Conservation (phyloP, 2,797 vertebrate genomes). For the Pygocentrus nattereri region DNA sequence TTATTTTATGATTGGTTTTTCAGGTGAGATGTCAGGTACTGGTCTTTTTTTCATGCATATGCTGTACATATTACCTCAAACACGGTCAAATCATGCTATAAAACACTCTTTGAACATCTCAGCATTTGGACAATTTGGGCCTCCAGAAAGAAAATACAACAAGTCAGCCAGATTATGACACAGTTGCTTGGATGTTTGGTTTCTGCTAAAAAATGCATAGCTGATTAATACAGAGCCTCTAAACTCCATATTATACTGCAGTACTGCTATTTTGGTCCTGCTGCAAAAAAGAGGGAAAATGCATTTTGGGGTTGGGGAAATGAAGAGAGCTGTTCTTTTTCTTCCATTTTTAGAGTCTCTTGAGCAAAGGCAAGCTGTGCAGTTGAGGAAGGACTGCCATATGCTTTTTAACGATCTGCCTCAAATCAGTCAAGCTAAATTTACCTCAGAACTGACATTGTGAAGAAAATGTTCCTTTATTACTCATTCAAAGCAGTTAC, state of each 20-base stretch:
- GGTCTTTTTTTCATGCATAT: too few relatives aligned
- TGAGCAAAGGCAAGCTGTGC: conserved; percentile 36
- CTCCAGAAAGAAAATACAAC: conserved; percentile 10
- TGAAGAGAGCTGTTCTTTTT: not conserved
- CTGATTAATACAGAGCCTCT: not conserved
- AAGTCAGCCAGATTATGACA: conserved; percentile 2
- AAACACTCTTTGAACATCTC: not conserved
- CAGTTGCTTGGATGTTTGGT: conserved; percentile 11
- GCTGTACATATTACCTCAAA: too few relatives aligned
- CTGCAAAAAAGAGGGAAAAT: not conserved
- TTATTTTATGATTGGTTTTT: too few relatives aligned
- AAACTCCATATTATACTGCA: not conserved
- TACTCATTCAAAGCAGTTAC: conserved; percentile 26
- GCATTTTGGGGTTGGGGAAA: not conserved
- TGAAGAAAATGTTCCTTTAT: not conserved
- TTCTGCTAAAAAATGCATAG: conserved; percentile 4
- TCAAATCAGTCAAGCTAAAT: conserved; percentile 51
- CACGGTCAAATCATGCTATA: too few relatives aligned
- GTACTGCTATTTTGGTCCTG: conserved; percentile 17
- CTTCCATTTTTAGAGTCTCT: conserved; percentile 16
- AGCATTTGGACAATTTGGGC: not conserved
- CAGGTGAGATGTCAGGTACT: too few relatives aligned
- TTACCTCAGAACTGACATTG: conserved; percentile 10
- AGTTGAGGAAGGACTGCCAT: conserved; percentile 21
- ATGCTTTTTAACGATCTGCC: conserved; percentile 35